A percentile compares a stretch with the other conserved stretches of the same genome.
Conservation (phyloP, 2,113 vertebrate genomes). For the Rhabdornis inornatus region DNA sequence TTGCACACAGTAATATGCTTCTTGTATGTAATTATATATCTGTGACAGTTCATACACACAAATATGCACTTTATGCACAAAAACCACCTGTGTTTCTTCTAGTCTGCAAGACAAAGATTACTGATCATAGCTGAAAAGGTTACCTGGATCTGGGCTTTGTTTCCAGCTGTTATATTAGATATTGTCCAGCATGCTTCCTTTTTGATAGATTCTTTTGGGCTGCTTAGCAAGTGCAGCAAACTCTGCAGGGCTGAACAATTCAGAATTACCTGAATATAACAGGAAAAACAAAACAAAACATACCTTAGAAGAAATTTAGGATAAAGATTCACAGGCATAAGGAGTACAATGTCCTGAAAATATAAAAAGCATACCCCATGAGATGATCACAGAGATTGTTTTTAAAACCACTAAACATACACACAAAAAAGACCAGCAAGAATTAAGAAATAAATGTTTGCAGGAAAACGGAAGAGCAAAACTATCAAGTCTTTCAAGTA, state of each 20-base stretch:
- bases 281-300: background rate
- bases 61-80: background rate
- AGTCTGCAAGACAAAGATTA: background rate
- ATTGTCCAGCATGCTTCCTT: slow-evolving; percentile 99
- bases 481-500: background rate
- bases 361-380: background rate
- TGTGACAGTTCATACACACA: background rate
- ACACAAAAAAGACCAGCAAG: background rate
- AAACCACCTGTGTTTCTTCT: background rate
- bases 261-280: slow-evolving; percentile 87
- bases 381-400: background rate
- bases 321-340: background rate
- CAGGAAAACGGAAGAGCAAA: background rate
- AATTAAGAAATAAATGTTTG: background rate
- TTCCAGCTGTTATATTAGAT: slow-evolving; percentile 98
- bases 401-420: background rate
- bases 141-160: slow-evolving; percentile 97
- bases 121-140: background rate
- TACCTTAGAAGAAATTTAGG: background rate
- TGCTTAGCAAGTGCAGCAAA: slow-evolving; percentile 92
- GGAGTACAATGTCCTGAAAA: background rate
- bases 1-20: background rate
- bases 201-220: slow-evolving; percentile 98
- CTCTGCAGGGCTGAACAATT: slow-evolving; percentile 97
- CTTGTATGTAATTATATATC: background rate